Evolutionary conservation across 2,113 vertebrate genomes (phyloP).

Genomic region (Serilophus lunatus): DNA sequence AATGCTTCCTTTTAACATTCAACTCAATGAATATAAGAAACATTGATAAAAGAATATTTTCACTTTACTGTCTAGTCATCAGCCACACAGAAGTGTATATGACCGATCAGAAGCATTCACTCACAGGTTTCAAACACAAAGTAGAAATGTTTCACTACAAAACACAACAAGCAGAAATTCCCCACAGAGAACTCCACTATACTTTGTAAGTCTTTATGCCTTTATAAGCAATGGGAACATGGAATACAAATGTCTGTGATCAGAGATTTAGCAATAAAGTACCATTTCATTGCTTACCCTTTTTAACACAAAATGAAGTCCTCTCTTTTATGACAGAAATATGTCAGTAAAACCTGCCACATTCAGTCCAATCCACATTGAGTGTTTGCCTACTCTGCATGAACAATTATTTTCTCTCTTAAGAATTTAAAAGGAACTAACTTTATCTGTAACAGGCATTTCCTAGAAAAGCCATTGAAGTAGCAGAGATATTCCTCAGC

Average conservation of each 20-base stretch:
- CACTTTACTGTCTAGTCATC: background rate
- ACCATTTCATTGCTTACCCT: background rate
- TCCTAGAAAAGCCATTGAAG: background rate
- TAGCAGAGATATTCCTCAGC: background rate
- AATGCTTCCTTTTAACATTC: background rate
- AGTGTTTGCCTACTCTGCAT: background rate
- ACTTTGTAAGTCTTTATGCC: background rate
- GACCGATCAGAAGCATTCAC: background rate
- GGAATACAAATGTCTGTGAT: background rate
- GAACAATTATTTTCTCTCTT: background rate
- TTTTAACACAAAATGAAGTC: background rate
- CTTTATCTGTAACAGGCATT: background rate
- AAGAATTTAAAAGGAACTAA: background rate
- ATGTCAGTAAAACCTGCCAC: background rate
- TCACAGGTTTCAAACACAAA: background rate
- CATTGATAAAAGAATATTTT: background rate
- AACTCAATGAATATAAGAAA: background rate
- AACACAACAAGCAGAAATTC: background rate
- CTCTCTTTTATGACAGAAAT: background rate
- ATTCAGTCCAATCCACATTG: background rate
- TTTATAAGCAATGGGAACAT: background rate
- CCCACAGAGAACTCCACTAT: background rate
- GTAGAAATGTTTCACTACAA: background rate
- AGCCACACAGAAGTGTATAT: background rate
- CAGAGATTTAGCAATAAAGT: background rate